Evolutionary conservation across 2,113 vertebrate species (phyloP), one percentile per base, ranked within the genome.

Genomic region (Bombycilla garrulus): DNA sequence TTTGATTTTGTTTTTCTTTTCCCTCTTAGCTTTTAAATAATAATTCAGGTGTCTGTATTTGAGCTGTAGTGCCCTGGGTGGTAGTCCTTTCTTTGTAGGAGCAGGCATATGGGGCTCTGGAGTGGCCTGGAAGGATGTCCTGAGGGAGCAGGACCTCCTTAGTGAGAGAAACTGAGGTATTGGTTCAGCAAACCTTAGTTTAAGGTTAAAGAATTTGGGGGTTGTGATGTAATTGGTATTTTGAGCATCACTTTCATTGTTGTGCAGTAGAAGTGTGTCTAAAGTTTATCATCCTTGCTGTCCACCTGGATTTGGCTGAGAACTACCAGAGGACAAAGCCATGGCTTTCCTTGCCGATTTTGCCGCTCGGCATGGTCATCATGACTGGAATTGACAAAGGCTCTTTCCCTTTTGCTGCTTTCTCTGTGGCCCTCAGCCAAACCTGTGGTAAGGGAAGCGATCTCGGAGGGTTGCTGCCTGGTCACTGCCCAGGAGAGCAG

Each of bases 381-480:
- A 40, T 4, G 2, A 23, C 69, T 83, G 66, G 20, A 9, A 57
- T 73, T 9, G 2, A 74, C 24, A 77, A 72, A 74, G 28, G 6
- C 12, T 86, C 18, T 94, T 77, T 15, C 21, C 11, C 0, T 50
- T 9, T 25, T 25, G 42, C 8, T 5, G 5, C 18, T 22, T 74
- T 73, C 26, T 76, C 22, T 17, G 24, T 33, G 76, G 13, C 42
- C 16, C 15, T 54, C 18, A 15, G 33, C 14, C 61, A 92, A 51
- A 54, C n/a, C 24, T 5, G 1, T 2, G 14, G 20, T 8, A 6
- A 53, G 81, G 51, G 65, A 85, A 58, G 28, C 0, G 1, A 4
- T n/a, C 15, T 73, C 70, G 45, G 42, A 69, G 54, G n/a, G 62
- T 15, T 10, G 5, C n/a, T 58, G 64, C 40, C 17, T 74, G 29